Evolutionary conservation across 2,888 invertebrate species (phyloP), one percentile per base, ranked within the genome.

Genomic region (Melieria picta): DNA sequence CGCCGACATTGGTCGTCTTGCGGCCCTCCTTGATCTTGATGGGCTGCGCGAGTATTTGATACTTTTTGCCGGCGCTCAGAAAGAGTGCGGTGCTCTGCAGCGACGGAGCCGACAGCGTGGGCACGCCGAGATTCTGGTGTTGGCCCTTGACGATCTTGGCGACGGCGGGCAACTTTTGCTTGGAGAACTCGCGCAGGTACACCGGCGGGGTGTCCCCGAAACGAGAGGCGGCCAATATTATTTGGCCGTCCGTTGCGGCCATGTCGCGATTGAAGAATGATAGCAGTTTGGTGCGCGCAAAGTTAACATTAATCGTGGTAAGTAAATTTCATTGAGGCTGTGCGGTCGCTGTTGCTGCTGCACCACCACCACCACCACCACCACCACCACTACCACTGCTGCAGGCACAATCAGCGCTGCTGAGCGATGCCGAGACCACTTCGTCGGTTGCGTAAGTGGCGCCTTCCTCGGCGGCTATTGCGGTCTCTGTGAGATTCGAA

Each of bases 131-230:
- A 71, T 94, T 94, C 77, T 94, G 93, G 88, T 97, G 97, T 86
- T 97, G 96, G 76, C 98, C 97, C 87, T 97, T 96, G 81, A 95
- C 93, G 83, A 97, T 94, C 87, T 96, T 96, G 72, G 95, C 94
- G 79, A 97, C 93, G 79, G 92, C 93, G 11, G 97, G 97, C 73
- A 93, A 86, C 71, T 92, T 90, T 82, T 93, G 90, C 84, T 93
- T 93, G 83, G 90, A 88, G 80, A 93, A 92, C 85, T 87, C 87
- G 74, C 87, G 85, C 81, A 87, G 80, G 75, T 87, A 87, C 10
- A 75, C 74, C 66, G 87, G 84, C 77, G 83, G 80, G 70, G 84
- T 81, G 79, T 87, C 87, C 77, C 90, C 90, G 88, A 83, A 87
- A 76, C 87, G 85, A 75, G 94, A 93, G 78, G 94, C 94, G 84